phyloP scores from a whole-genome alignment of 2,797 vertebrate species.

The Clarias fuscus region DNA sequence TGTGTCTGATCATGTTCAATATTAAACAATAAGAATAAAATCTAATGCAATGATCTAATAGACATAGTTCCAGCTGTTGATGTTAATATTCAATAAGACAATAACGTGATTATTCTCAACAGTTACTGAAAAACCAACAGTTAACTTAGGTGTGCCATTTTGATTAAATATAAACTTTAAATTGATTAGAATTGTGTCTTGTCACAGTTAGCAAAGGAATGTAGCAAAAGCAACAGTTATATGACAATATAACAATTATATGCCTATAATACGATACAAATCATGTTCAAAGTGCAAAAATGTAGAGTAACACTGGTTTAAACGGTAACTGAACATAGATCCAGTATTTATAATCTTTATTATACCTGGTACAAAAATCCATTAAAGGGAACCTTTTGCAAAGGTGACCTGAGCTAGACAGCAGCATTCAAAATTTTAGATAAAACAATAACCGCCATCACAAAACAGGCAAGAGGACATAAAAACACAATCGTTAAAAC shows the following conservation, averaged over 20 bases:
- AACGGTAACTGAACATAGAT: conserved; percentile 1
- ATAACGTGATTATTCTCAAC: background rate
- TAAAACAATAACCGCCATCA: too few species aligned
- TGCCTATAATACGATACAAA: background rate
- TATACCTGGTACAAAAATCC: too few species aligned
- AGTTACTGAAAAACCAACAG: conserved; percentile 19
- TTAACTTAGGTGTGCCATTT: conserved; percentile 15
- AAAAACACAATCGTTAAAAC: too few species aligned
- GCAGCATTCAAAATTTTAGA: too few species aligned
- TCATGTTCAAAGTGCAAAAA: conserved; percentile 6
- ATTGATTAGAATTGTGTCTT: background rate
- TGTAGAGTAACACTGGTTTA: conserved; percentile 8
- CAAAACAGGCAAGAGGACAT: too few species aligned
- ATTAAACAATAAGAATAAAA: background rate
- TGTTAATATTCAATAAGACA: too few species aligned
- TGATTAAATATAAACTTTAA: conserved; percentile 35
- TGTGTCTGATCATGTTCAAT: background rate
- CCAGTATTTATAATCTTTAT: background rate
- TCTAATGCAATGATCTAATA: background rate
- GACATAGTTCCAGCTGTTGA: background rate
- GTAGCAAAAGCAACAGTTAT: background rate
- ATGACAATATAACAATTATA: too few species aligned
- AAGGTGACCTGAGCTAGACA: too few species aligned
- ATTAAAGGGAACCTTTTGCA: too few species aligned
- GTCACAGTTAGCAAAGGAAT: too few species aligned